phyloP scores from a whole-genome alignment of 92 coral and sea anemone species.

The Phenganax subtilis region DNA sequence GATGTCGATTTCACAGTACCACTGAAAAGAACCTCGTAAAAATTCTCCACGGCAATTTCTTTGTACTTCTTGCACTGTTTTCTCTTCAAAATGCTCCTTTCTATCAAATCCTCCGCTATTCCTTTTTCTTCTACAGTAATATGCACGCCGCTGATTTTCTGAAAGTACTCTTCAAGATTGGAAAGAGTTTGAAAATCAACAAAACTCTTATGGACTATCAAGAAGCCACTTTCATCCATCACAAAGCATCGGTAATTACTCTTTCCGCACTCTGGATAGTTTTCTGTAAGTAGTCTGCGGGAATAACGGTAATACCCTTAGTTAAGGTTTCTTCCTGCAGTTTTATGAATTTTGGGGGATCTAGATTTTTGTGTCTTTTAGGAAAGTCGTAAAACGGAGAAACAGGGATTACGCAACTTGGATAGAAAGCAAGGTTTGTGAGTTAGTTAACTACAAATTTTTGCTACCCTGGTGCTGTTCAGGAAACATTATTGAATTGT shows the following conservation, averaged over 20 bases:
- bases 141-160: slow-evolving; percentile 41
- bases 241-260: slow-evolving; percentile 48
- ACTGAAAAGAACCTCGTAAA: slow-evolving; percentile 59
- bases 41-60: slow-evolving; percentile 49
- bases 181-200: slow-evolving; percentile 41
- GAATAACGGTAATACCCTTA: background rate
- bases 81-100: slow-evolving; percentile 48
- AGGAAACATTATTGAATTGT: too few species aligned
- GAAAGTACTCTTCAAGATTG: background rate
- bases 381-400: too few species aligned
- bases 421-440: too few species aligned
- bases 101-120: slow-evolving; percentile 56
- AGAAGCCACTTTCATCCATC: slow-evolving; percentile 58
- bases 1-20: slow-evolving; percentile 14
- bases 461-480: too few species aligned
- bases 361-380: too few species aligned
- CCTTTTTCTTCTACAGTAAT: slow-evolving; percentile 52
- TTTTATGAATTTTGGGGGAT: background rate
- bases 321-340: background rate
- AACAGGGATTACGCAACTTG: too few species aligned
- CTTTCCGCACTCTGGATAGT: slow-evolving; percentile 48
- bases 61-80: slow-evolving; percentile 58
- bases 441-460: too few species aligned
- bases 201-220: slow-evolving; percentile 65
- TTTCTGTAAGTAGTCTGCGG: slow-evolving; percentile 47